Evolutionary conservation across 2,113 vertebrate species (phyloP), one percentile per base, ranked within the genome.

Genomic region (Toxotes jaculatrix): DNA sequence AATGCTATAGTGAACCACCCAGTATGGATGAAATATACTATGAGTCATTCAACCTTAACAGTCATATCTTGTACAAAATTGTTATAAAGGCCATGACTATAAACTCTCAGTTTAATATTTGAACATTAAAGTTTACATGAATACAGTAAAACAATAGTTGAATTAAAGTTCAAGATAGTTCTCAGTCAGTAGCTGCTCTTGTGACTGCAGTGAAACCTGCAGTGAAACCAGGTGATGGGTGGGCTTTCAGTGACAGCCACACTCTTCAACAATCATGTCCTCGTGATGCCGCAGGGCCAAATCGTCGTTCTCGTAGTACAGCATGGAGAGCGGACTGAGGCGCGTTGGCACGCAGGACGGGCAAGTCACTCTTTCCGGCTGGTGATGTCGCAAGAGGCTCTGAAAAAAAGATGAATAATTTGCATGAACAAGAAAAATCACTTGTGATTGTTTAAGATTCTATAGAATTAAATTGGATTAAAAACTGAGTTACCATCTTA

Each of bases 221-320:
- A 61, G 51, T 45, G 49, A 70, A 63, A 43, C 6, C 34, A 4
- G 23, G 38, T 3, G 55, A 49, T 2, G 7, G 1, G 12, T 95
- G 27, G 42, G 17, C 10, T 17, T 23, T 92, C 93, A 97, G 82
- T 97, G 96, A 82, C 97, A 97, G 75, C 96, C 97, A 0, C 97
- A 97, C 86, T 97, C 96, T 63, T 97, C 97, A 5, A 97, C 93
- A 6, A 97, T 84, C 97, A 97, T 97, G 88, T 97, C 97, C 82
- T 96, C 96, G 0, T 97, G 97, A 75, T 98, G 97, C 0, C 95
- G 94, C 74, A 97, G 69, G 0, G 95, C 92, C 6, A 97, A 67
- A 7, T 96, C 95, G 0, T 95, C 95, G 0, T 87, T 95, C 87
- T 97, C 96, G 0, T 96, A 96, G 93, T 98, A 98, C 45, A 98